phyloP scores from a whole-genome alignment of 2,888 invertebrate species.

The Chouioia cunea region DNA sequence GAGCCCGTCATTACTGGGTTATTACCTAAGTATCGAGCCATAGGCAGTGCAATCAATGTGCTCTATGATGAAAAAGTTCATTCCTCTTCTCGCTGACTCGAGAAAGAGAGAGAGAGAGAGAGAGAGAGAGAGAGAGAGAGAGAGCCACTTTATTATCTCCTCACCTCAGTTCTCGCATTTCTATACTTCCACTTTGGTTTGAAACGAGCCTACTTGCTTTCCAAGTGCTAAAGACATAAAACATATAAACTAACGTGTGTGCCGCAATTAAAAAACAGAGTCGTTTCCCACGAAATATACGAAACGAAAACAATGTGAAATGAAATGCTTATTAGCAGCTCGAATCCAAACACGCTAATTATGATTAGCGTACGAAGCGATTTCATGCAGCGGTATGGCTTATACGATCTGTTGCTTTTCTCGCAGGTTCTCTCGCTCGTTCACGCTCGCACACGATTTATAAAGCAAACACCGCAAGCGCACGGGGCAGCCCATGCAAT shows the following conservation, averaged over 20 bases:
- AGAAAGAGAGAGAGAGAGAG: constrained; percentile 10
- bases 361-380: no score
- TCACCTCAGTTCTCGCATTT: constrained; percentile 6
- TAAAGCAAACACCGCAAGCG: constrained; percentile 66
- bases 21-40: constrained; percentile 65
- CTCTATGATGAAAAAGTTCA: constrained; percentile 23
- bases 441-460: constrained; percentile 61
- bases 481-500: constrained; percentile 66
- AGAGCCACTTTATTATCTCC: constrained; percentile 26
- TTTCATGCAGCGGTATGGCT: no score
- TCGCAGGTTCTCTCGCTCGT: constrained; percentile 44
- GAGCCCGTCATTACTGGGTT: constrained; percentile 54
- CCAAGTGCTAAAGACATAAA: constrained; percentile 40
- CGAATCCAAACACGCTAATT: no score
- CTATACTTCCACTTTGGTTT: background rate
- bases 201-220: no score
- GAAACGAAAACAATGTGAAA: no score
- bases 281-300: constrained; percentile 28
- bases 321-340: no score
- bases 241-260: constrained; percentile 35
- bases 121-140: constrained; percentile 13
- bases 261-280: constrained; percentile 32
- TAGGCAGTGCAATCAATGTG: constrained; percentile 51
- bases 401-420: constrained; percentile 14
- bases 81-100: constrained; percentile 8